These are phyloP conservation scores for Scotopteryx bipunctaria DNA, from an alignment of 2,888 invertebrate species.

Conservation along the genomic window DNA sequence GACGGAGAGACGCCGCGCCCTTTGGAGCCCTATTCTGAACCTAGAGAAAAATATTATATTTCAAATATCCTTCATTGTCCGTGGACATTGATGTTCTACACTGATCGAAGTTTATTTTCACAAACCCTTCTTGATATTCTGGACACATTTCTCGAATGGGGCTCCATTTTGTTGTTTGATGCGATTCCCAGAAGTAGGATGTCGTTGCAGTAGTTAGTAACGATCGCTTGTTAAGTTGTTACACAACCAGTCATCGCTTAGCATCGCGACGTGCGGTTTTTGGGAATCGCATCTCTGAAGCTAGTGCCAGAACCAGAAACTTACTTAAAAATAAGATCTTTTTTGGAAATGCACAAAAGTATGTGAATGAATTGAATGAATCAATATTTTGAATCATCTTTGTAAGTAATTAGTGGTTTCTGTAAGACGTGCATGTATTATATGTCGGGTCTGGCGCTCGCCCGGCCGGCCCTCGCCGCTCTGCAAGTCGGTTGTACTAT, in stretches of 20 bases:
- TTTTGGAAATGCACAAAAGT: background rate
- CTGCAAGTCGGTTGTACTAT: conserved; percentile 70
- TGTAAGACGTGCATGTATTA: background rate
- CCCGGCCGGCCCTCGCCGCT: conserved; percentile 41
- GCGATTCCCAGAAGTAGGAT: conserved; percentile 5
- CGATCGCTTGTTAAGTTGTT: background rate
- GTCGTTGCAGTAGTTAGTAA: background rate
- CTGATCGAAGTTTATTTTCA: too few relatives aligned
- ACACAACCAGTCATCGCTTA: too few relatives aligned
- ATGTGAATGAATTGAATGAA: background rate
- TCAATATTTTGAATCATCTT: background rate
- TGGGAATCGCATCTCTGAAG: background rate
- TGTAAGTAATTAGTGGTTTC: background rate
- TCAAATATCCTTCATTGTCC: too few relatives aligned
- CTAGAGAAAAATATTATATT: too few relatives aligned
- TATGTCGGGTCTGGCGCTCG: background rate
- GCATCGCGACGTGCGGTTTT: background rate
- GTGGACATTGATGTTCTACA: too few relatives aligned
- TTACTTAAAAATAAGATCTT: background rate
- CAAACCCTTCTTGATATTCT: too few relatives aligned
- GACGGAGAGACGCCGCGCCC: conserved; percentile 44
- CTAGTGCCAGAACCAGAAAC: background rate
- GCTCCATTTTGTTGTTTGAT: background rate
- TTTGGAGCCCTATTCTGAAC: background rate
- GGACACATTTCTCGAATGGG: too few relatives aligned